Evolutionary conservation across 1,140 invertebrate species (phyloP).

Genomic region (Euschistus heros): DNA sequence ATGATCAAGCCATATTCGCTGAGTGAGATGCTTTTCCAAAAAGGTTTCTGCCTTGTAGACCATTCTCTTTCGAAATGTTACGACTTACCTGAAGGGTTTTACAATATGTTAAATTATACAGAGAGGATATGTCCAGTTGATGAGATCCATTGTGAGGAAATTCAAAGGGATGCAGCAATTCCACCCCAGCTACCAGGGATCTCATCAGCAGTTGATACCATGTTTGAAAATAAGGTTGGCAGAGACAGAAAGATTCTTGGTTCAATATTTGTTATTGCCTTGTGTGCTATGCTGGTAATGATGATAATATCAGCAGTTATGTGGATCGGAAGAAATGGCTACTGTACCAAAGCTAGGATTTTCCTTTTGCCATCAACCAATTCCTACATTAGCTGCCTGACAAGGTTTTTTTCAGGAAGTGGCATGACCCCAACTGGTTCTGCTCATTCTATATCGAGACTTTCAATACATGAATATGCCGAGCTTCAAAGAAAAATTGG

Average conservation of each 20-base stretch:
- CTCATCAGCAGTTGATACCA: conserved; percentile 23
- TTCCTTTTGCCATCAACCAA: conserved; percentile 32
- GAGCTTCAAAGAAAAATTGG: conserved; percentile 39
- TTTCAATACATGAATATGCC: conserved; percentile 52
- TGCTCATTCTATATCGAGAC: conserved; percentile 46
- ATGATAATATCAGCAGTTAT: conserved; percentile 41
- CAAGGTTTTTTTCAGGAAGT: conserved; percentile 33
- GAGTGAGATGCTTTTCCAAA: conserved; percentile 39
- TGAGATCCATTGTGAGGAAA: conserved; percentile 27
- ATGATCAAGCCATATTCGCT: conserved; percentile 24
- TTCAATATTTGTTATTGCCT: conserved; percentile 40
- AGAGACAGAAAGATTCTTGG: conserved; percentile 39
- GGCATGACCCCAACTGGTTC: conserved; percentile 39
- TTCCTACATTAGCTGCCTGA: conserved; percentile 34
- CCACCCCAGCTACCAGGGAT: conserved; percentile 23
- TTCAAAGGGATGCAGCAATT: conserved; percentile 23
- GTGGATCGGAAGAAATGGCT: conserved; percentile 44
- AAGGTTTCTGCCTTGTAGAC: conserved; percentile 51
- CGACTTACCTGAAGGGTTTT: conserved; percentile 47
- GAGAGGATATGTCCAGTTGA: conserved; percentile 44
- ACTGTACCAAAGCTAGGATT: conserved; percentile 37
- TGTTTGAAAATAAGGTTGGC: conserved; percentile 30
- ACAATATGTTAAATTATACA: conserved; percentile 50
- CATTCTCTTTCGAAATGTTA: conserved; percentile 48
- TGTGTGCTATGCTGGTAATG: conserved; percentile 39